phyloP scores from a whole-genome alignment of 2,888 invertebrate species.

The Apomyelois bistriatella region DNA sequence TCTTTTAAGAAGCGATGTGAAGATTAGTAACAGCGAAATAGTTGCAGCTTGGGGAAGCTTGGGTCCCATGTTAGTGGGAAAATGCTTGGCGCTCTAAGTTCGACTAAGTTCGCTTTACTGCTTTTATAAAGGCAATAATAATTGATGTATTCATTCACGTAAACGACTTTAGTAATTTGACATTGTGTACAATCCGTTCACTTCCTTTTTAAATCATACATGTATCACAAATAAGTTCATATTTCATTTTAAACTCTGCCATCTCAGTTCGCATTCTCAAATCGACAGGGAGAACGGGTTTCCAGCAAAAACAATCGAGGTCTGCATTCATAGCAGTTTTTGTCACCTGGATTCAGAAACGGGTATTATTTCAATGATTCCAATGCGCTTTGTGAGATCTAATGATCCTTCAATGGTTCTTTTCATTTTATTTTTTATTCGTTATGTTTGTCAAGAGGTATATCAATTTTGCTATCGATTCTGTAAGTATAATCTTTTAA shows the following conservation, averaged over 20 bases:
- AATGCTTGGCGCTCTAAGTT: too few species aligned
- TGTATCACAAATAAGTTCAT: neutral
- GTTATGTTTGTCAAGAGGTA: neutral
- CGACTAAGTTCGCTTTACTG: too few species aligned
- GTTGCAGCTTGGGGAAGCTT: too few species aligned
- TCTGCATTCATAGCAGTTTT: slow-evolving; percentile 68
- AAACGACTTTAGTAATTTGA: too few species aligned
- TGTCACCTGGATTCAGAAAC: slow-evolving; percentile 49
- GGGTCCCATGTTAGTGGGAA: too few species aligned
- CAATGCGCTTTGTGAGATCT: slow-evolving; percentile 39
- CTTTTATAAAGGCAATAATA: too few species aligned
- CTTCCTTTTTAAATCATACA: neutral
- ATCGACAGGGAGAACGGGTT: slow-evolving; percentile 60
- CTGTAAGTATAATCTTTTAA: too few species aligned
- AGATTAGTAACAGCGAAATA: too few species aligned
- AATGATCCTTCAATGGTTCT: slow-evolving; percentile 21
- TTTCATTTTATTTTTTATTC: neutral
- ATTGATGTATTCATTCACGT: too few species aligned
- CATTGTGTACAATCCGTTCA: neutral
- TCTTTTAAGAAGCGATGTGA: too few species aligned
- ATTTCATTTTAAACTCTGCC: slow-evolving; percentile 14
- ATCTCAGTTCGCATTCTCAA: slow-evolving; percentile 47
- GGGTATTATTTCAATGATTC: slow-evolving; percentile 46
- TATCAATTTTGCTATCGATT: neutral
- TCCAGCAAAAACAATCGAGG: slow-evolving; percentile 55